Evolutionary conservation across 1,140 invertebrate genomes (phyloP).

Genomic region (Solenopsis invicta): DNA sequence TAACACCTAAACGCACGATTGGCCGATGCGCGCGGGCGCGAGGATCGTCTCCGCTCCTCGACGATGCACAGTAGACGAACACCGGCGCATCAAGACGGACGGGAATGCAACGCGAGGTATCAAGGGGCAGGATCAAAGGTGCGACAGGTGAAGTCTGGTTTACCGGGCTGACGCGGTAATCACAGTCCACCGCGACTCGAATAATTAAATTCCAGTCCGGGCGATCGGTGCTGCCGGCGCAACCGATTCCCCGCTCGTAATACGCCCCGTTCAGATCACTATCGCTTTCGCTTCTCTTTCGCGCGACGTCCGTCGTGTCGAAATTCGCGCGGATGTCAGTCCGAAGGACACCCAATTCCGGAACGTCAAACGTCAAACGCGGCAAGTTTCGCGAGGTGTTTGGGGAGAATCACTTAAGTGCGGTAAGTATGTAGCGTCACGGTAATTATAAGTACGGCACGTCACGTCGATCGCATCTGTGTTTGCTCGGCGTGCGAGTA

Average conservation of each 20-base stretch:
- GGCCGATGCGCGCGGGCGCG: constrained; percentile 45
- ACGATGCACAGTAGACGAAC: constrained; percentile 54
- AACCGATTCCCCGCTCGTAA: neutral
- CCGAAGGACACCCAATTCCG: constrained; percentile 26
- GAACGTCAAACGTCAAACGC: constrained; percentile 10
- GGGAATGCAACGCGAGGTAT: constrained; percentile 53
- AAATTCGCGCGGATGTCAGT: constrained; percentile 37
- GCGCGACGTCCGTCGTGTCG: neutral
- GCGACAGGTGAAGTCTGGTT: constrained; percentile 80
- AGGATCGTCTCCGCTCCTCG: constrained; percentile 32
- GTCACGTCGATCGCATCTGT: constrained; percentile 17
- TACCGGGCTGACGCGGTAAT: constrained; percentile 81
- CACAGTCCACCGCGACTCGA: constrained; percentile 73
- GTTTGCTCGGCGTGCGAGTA: neutral
- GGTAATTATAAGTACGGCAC: constrained; percentile 55
- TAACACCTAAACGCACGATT: constrained; percentile 83
- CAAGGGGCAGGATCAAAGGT: constrained; percentile 71
- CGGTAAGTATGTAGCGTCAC: constrained; percentile 52
- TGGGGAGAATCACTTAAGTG: constrained; percentile 31
- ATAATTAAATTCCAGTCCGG: constrained; percentile 81
- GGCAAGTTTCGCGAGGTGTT: constrained; percentile 4
- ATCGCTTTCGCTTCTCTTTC: neutral
- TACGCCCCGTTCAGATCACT: neutral
- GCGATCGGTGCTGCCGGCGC: constrained; percentile 45
- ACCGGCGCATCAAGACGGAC: constrained; percentile 21